A percentile compares a stretch with the other conserved stretches of the same genome.
These are phyloP conservation scores for Boleophthalmus pectinirostris DNA, from an alignment of 2,113 vertebrate species.

Conservation along the genomic window DNA sequence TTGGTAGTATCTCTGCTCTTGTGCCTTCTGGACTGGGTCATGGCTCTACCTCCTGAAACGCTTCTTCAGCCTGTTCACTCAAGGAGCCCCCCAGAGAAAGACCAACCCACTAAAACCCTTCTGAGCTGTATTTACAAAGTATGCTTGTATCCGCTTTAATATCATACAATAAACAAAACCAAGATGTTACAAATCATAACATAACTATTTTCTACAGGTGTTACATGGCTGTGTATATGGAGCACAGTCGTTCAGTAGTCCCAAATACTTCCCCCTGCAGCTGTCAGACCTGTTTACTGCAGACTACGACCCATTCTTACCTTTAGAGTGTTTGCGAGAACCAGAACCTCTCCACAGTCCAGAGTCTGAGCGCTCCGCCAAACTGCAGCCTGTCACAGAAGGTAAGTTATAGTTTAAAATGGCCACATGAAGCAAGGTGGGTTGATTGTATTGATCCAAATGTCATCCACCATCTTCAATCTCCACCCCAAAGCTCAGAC, in stretches of 20 bases:
- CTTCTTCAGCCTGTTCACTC: conserved; percentile 88
- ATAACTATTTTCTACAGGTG: conserved; percentile 74
- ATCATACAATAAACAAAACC: not conserved
- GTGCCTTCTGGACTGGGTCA: conserved; percentile 97
- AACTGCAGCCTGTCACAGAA: conserved; percentile 96
- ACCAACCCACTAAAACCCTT: conserved; percentile 88
- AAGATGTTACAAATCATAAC: conserved; percentile 10
- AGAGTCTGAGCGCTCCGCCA: conserved; percentile 94
- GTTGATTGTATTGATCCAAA: not conserved
- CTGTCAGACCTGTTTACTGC: conserved; percentile 91
- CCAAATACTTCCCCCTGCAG: conserved; percentile 92
- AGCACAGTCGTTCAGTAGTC: conserved; percentile 93
- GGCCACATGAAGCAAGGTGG: not conserved
- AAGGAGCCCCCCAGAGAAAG: conserved; percentile 82
- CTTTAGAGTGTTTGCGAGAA: conserved; percentile 91
- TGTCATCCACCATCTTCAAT: not conserved
- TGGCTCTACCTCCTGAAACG: conserved; percentile 91
- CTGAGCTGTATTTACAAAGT: conserved; percentile 98
- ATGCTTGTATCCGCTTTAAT: not conserved
- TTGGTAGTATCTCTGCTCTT: conserved; percentile 95
- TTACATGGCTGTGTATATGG: conserved; percentile 97
- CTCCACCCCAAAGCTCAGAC: not conserved
- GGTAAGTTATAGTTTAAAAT: conserved; percentile 72
- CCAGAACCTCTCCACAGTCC: conserved; percentile 98
- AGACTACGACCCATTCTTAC: conserved; percentile 95